phyloP scores from a whole-genome alignment of 2,113 vertebrate genomes.

The Esox niger region DNA sequence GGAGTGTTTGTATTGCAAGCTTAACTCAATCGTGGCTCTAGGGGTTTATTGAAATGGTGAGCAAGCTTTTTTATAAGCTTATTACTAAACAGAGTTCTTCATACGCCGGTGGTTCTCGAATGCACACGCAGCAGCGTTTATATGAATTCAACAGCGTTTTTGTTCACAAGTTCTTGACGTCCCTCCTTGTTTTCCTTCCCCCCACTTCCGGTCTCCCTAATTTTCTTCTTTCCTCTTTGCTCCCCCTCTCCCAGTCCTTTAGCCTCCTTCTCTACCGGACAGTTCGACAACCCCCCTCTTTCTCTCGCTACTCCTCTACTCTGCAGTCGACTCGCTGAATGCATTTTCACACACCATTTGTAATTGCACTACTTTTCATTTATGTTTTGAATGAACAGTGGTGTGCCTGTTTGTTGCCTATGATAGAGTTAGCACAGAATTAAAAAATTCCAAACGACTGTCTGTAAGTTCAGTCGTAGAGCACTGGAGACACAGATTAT shows the following conservation, averaged over 20 bases:
- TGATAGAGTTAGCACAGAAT: constrained; percentile 4
- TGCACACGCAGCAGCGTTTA: constrained; percentile 47
- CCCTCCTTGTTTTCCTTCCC: constrained; percentile 47
- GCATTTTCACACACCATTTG: constrained; percentile 38
- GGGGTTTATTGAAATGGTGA: constrained; percentile 69
- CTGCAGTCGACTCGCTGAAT: constrained; percentile 61
- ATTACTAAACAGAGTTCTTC: constrained; percentile 60
- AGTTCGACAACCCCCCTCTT: constrained; percentile 38
- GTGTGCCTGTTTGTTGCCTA: constrained; percentile 34
- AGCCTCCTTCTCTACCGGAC: constrained; percentile 32
- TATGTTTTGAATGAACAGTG: constrained; percentile 42
- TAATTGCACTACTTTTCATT: constrained; percentile 41
- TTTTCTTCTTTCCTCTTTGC: constrained; percentile 55
- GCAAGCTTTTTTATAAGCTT: constrained; percentile 60
- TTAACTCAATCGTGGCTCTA: constrained; percentile 68
- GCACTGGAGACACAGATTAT: background rate
- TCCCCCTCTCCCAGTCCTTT: constrained; percentile 39
- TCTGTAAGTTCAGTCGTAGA: constrained; percentile 3
- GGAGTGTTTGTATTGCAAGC: constrained; percentile 76
- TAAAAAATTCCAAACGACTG: constrained; percentile 23
- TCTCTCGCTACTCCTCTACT: constrained; percentile 21
- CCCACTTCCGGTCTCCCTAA: constrained; percentile 49
- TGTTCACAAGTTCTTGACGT: constrained; percentile 44
- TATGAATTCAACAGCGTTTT: constrained; percentile 54
- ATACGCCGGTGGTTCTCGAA: constrained; percentile 44